Evolutionary conservation across 2,797 vertebrate genomes (phyloP), one percentile per base, ranked within the genome.

Genomic region (Dermochelys coriacea): DNA sequence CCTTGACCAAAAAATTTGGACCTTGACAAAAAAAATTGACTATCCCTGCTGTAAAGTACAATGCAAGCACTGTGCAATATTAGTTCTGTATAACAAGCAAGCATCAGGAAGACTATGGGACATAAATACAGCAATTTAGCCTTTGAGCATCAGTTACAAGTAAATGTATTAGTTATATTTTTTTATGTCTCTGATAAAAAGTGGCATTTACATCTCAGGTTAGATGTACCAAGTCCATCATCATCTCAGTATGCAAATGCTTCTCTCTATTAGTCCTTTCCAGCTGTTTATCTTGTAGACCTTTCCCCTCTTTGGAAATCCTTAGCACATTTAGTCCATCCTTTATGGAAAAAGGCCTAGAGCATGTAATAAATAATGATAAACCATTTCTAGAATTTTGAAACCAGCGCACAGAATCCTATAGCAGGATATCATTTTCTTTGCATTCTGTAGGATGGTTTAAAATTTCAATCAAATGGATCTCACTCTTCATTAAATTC

Each of bases 361-460:
- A 64, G 77, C 4, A 27, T 80, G 19, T 82, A 93, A 87, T 59
- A 80, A 82, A 45, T 91, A 84, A 86, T 88, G 87, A 68, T 95
- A 71, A 95, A 95, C 82, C 19, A 82, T 80, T 78, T 91, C 25
- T 29, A 47, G 71, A 15, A 45, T 45, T 80, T 87, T 94, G 88
- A 93, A 95, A 85, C 94, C 93, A 87, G 23, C 41, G 52, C 93
- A 84, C 64, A 54, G 64, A 84, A 82, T 61, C 59, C 85, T 94
- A 85, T 61, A 89, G 81, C 94, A 96, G 96, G 84, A 74, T 89
- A 59, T 89, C 85, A 82, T 94, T 96, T 91, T 80, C 37, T 84
- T 80, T 64, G 71, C 71, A 74, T 29, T 91, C 80, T 92, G 84
- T 90, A 95, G 81, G 75, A 59, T 34, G 85, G 64, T 93, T 95